These are phyloP conservation scores for Pasiphila rectangulata DNA, from an alignment of 2,888 invertebrate species.

Conservation along the genomic window DNA sequence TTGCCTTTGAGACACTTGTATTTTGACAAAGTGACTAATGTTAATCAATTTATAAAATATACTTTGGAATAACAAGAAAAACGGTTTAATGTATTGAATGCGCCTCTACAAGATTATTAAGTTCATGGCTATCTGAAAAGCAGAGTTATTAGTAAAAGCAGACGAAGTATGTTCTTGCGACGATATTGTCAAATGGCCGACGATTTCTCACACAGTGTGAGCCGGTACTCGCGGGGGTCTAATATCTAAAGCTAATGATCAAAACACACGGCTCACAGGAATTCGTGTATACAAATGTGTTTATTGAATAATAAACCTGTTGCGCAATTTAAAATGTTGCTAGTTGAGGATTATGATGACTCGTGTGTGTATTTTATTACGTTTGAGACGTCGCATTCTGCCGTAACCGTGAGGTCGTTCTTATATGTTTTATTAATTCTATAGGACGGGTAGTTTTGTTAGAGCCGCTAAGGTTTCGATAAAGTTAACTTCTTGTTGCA, in stretches of 20 bases:
- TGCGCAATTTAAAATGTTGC: slow-evolving; percentile 56
- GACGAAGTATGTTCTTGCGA: slow-evolving; percentile 49
- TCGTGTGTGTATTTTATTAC: slow-evolving; percentile 51
- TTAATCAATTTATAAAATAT: slow-evolving; percentile 3
- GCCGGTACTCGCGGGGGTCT: slow-evolving; percentile 60
- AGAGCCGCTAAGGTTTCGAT: slow-evolving; percentile 30
- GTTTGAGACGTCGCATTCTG: slow-evolving; percentile 42
- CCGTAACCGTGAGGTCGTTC: slow-evolving; percentile 39
- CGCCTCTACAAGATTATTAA: slow-evolving; percentile 51
- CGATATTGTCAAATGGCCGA: slow-evolving; percentile 66
- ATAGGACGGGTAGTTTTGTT: slow-evolving; percentile 46
- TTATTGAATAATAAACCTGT: slow-evolving; percentile 66
- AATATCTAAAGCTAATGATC: slow-evolving; percentile 67
- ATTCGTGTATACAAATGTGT: slow-evolving; percentile 62
- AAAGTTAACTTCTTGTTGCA: slow-evolving; percentile 24
- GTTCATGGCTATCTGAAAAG: slow-evolving; percentile 50
- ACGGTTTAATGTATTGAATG: slow-evolving; percentile 37
- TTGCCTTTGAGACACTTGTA: background rate
- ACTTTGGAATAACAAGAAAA: slow-evolving; percentile 29
- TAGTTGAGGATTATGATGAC: slow-evolving; percentile 49
- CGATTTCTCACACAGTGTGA: slow-evolving; percentile 72
- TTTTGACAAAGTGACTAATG: slow-evolving; percentile 1
- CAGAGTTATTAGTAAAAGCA: slow-evolving; percentile 50
- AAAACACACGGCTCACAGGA: slow-evolving; percentile 60
- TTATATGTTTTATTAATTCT: slow-evolving; percentile 51